A percentile compares a stretch with the other conserved stretches of the same genome.
These are phyloP conservation scores for Scrobipalpa costella DNA, from an alignment of 2,888 invertebrate species.

Conservation along the genomic window DNA sequence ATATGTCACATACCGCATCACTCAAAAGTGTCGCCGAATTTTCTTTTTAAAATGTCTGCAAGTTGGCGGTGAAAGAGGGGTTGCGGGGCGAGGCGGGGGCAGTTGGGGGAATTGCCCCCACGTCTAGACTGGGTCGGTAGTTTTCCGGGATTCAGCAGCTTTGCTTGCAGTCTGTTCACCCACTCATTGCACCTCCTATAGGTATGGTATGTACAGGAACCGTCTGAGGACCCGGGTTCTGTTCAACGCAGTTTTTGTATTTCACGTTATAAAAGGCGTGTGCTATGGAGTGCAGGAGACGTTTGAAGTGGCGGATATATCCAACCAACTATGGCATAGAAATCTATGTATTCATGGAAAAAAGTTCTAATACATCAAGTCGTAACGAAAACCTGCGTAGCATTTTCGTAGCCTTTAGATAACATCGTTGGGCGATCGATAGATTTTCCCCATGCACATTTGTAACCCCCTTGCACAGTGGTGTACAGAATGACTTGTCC, in stretches of 20 bases:
- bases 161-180: constrained; percentile 78
- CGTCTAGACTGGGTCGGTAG: constrained; percentile 82
- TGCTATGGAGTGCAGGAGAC: not conserved
- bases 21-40: constrained; percentile 68
- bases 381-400: no score
- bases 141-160: constrained; percentile 80
- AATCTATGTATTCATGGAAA: no score
- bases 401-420: no score
- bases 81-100: constrained; percentile 46
- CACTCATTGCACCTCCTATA: constrained; percentile 74
- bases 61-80: constrained; percentile 72
- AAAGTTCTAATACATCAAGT: no score
- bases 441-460: not conserved
- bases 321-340: not conserved
- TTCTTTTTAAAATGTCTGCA: constrained; percentile 75
- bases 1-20: constrained; percentile 61
- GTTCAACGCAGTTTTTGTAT: constrained; percentile 67
- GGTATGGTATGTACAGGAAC: constrained; percentile 37
- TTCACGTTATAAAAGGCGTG: constrained; percentile 50
- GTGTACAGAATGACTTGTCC: not conserved
- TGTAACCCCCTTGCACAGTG: constrained; percentile 4
- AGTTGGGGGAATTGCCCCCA: constrained; percentile 76
- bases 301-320: not conserved
- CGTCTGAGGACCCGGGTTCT: constrained; percentile 74
- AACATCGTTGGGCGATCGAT: not conserved